phyloP scores from a whole-genome alignment of 2,797 vertebrate genomes.

The Poecile montanus region DNA sequence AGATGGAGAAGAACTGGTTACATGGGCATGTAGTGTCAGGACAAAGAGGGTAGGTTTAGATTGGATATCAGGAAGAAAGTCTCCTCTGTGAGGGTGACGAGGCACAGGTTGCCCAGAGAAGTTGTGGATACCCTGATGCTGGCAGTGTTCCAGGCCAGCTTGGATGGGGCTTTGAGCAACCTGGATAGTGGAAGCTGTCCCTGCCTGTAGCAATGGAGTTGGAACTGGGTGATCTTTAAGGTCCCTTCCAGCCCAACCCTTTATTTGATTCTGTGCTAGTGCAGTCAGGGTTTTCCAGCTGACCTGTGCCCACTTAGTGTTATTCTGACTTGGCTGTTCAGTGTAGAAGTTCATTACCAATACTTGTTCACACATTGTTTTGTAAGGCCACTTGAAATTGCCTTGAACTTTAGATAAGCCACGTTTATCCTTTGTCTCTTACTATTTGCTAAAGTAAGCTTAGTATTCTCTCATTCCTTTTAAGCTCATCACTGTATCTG shows the following conservation, averaged over 20 bases:
- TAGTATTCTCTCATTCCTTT: not conserved
- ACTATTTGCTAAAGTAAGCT: not conserved
- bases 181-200: not conserved
- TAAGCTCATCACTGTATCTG: not conserved
- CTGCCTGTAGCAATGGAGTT: not conserved
- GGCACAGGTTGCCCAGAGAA: not conserved
- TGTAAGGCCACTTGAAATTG: not conserved
- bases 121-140: fast-evolving
- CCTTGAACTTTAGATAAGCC: not conserved
- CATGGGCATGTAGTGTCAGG: not conserved
- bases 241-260: not conserved
- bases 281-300: not conserved
- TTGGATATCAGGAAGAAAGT: not conserved
- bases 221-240: not conserved
- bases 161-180: not conserved
- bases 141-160: not conserved
- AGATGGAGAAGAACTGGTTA: not conserved
- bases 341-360: not conserved
- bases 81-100: not conserved
- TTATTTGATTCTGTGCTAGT: not conserved
- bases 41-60: not conserved
- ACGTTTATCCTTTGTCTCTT: not conserved
- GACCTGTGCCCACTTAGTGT: not conserved
- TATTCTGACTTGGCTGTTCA: not conserved
- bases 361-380: not conserved